phyloP scores from a whole-genome alignment of 2,113 vertebrate genomes.

The Actenoides lindsayi region DNA sequence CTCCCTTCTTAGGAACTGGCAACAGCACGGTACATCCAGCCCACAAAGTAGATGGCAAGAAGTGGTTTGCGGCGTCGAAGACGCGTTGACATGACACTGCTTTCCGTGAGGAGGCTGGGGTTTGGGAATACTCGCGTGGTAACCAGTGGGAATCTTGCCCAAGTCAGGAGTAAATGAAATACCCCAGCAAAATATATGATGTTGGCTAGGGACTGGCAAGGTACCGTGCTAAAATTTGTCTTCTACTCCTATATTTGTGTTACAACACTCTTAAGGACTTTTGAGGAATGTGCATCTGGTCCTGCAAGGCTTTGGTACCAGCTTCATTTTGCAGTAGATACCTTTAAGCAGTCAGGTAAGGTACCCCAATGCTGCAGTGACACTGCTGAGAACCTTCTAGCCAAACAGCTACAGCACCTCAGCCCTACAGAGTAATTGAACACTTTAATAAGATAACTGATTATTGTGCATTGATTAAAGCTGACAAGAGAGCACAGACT shows the following conservation, averaged over 20 bases:
- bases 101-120: neutral
- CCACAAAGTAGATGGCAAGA: neutral
- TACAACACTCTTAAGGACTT: neutral
- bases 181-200: neutral
- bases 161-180: neutral
- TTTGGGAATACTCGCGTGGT: neutral
- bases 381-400: neutral
- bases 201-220: neutral
- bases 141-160: neutral
- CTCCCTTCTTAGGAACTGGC: neutral
- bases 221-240: neutral
- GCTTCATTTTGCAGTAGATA: neutral
- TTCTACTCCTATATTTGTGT: neutral
- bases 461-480: constrained; percentile 63
- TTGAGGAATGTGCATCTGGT: neutral
- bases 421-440: constrained; percentile 3
- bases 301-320: neutral
- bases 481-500: constrained; percentile 52
- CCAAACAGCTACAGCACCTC: constrained; percentile 30
- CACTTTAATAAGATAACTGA: constrained; percentile 76
- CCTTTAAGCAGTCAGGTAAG: neutral
- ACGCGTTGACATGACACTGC: neutral
- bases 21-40: neutral
- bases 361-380: neutral
- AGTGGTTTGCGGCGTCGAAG: neutral